Evolutionary conservation across 2,888 invertebrate species (phyloP), one percentile per base, ranked within the genome.

Genomic region (Cheilosia pagana): DNA sequence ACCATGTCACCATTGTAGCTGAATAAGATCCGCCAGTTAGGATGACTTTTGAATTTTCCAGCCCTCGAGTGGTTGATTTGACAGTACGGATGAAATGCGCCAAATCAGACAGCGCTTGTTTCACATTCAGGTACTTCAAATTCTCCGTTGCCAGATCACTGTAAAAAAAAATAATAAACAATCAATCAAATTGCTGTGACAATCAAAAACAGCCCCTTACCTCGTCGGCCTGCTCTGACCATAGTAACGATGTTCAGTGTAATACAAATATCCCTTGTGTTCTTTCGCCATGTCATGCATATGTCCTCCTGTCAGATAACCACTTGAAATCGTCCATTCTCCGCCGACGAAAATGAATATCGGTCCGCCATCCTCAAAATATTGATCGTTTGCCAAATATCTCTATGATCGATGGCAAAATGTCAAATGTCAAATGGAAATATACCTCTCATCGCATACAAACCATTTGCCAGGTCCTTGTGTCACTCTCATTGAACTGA

Each of bases 171-270:
- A 8, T 28, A 28, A 8, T 28, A 59, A 21, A 10, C 16, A 63
- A 10, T 57, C 55, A 55, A 7, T 25, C 12, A n/a, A 35, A 41
- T 8, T 68, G 7, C n/a, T 10, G 5, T 23, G n/a, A n/a, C 10
- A 0, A 12, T 39, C 21, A 25, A 3, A 25, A 3, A n/a, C 10
- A 39, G 25, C 0, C 10, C 3, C 57, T 93, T 90, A 96, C 96
- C 88, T 88, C 19, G 94, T 94, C 0, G 96, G 97, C 81, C 93
- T 93, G 86, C 95, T 96, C 70, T 93, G 88, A 0, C 97, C 97
- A 89, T 97, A 97, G 90, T 94, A 97, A 87, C 97, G 93, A 90
- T 97, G 97, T 89, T 97, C 97, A 0, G 96, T 94, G 87, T 95
- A 95, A 89, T 95, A 95, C 88, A 96, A 92, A 4, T 94, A 93